Evolutionary conservation across 1,140 invertebrate species (phyloP).

Genomic region (Aphelenchoides fujianensis): DNA sequence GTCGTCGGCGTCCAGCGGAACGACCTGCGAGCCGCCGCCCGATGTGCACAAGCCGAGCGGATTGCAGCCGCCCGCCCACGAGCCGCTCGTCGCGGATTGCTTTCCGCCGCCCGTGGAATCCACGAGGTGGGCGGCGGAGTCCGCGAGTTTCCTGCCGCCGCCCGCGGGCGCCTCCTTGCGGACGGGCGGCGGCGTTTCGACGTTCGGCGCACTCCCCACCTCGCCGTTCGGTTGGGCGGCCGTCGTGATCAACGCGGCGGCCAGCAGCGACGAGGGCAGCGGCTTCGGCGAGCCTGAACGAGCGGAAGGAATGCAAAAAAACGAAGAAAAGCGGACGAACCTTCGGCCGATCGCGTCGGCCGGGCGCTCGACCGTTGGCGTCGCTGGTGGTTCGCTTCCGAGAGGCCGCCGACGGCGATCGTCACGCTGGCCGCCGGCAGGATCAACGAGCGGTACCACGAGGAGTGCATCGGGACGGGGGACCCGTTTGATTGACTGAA

Average conservation of each 20-base stretch:
- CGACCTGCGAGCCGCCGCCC: no score
- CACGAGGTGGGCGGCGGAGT: no score
- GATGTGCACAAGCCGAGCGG: not conserved
- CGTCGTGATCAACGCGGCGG: not conserved
- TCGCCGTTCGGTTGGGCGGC: not conserved
- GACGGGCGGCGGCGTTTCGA: not conserved
- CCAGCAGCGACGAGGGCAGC: not conserved
- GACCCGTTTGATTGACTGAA: conserved; percentile 16
- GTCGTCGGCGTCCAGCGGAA: not conserved
- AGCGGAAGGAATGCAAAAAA: not conserved
- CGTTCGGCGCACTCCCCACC: not conserved
- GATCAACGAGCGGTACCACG: conserved; percentile 1
- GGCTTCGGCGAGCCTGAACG: not conserved
- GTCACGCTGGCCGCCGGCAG: not conserved
- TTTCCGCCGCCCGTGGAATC: no score
- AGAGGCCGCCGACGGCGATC: not conserved
- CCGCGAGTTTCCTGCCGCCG: not conserved
- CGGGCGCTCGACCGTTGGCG: not conserved
- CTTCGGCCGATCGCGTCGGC: not conserved
- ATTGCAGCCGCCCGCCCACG: not conserved
- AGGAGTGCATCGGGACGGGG: not conserved
- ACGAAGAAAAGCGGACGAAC: not conserved
- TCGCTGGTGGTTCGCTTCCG: not conserved
- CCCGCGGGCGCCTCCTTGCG: not conserved
- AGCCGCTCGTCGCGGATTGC: not conserved